phyloP scores from a whole-genome alignment of 2,113 vertebrate species.

The Notarius quadriscutis region DNA sequence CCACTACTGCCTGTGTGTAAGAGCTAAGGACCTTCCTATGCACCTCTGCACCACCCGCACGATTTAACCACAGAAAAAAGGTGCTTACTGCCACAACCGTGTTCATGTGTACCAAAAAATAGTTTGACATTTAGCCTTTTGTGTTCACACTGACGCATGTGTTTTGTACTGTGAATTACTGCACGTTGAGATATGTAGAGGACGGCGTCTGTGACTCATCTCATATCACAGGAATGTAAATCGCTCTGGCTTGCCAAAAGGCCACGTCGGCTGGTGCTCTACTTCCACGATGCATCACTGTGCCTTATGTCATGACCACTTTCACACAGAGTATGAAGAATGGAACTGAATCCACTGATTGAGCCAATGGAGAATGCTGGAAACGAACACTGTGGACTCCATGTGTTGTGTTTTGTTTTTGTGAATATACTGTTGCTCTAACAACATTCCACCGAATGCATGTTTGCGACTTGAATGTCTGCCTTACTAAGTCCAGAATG shows the following conservation, averaged over 20 bases:
- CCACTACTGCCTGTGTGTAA: slow-evolving; percentile 12
- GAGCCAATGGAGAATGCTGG: slow-evolving; percentile 7
- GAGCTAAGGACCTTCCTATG: slow-evolving; percentile 6
- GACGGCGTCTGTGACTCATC: slow-evolving; percentile 13
- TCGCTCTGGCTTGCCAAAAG: slow-evolving; percentile 22
- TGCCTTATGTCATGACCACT: slow-evolving; percentile 52
- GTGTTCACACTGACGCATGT: slow-evolving; percentile 31
- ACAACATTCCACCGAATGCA: slow-evolving; percentile 31
- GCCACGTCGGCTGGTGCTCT: slow-evolving; percentile 20
- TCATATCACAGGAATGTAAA: slow-evolving; percentile 35
- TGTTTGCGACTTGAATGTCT: slow-evolving; percentile 48
- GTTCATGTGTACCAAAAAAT: slow-evolving; percentile 15
- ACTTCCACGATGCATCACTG: slow-evolving; percentile 44
- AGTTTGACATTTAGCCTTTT: neutral
- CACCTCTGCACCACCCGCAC: neutral
- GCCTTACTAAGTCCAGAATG: slow-evolving; percentile 48
- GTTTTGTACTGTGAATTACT: slow-evolving; percentile 39
- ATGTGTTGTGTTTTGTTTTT: neutral
- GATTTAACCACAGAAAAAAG: neutral
- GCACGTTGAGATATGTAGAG: slow-evolving; percentile 1
- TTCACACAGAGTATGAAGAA: slow-evolving; percentile 29
- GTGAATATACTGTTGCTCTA: slow-evolving; percentile 12
- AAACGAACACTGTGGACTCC: slow-evolving; percentile 41
- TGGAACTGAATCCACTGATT: slow-evolving; percentile 23
- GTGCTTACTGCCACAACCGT: slow-evolving; percentile 36